A percentile compares a stretch with the other conserved stretches of the same genome.
Evolutionary conservation across 2,888 invertebrate species (phyloP).

Genomic region (Imbricaverruca yamaguchii): DNA sequence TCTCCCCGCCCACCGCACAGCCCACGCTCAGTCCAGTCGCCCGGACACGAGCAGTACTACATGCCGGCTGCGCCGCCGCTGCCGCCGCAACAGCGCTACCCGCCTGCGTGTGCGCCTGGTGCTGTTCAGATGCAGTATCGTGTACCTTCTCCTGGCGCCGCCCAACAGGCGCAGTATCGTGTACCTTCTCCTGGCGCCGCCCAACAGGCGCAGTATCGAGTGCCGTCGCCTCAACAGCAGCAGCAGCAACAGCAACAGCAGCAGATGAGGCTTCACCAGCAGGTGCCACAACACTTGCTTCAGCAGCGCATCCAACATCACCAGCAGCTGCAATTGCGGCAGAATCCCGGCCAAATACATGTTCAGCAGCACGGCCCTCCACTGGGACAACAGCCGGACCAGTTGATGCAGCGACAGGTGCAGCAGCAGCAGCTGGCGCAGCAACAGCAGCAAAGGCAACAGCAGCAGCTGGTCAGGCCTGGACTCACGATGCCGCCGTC

Average conservation of each 20-base stretch:
- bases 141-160: neutral
- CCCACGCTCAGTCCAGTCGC: conserved; percentile 13
- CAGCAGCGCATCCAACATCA: conserved; percentile 26
- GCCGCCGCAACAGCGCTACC: conserved; percentile 2
- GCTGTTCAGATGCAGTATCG: conserved; percentile 11
- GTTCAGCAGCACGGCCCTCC: conserved; percentile 24
- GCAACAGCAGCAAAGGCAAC: conserved; percentile 25
- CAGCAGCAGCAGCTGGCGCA: conserved; percentile 25
- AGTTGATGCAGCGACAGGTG: neutral
- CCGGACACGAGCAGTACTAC: conserved; percentile 7
- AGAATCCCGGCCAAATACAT: neutral
- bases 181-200: conserved; percentile 13
- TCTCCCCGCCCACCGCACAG: neutral
- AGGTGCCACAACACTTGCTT: conserved; percentile 27
- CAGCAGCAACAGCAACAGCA: conserved; percentile 34
- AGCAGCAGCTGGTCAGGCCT: neutral
- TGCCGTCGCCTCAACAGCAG: conserved; percentile 30
- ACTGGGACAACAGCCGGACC: conserved; percentile 23
- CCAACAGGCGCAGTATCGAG: conserved; percentile 16
- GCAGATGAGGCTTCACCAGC: conserved; percentile 32
- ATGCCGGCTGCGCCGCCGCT: neutral
- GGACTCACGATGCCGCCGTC: conserved; percentile 25
- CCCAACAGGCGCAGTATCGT: conserved; percentile 8
- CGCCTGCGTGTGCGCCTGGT: conserved; percentile 32
- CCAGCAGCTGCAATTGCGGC: conserved; percentile 26